phyloP scores from a whole-genome alignment of 1,140 invertebrate species.

The Delia radicum region DNA sequence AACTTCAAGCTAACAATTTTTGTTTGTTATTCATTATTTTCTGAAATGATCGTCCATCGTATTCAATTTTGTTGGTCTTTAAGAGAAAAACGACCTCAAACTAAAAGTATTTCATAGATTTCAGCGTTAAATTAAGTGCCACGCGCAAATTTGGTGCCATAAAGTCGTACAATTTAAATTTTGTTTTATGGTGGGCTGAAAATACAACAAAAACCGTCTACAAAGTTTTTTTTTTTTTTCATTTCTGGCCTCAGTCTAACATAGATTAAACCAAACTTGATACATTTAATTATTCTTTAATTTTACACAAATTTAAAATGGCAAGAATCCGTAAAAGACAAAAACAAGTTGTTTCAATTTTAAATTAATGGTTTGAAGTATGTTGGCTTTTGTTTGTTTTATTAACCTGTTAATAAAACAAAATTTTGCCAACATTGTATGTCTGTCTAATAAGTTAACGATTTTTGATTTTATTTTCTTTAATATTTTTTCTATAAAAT shows the following conservation, averaged over 20 bases:
- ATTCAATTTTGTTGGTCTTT: not conserved
- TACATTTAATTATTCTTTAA: not conserved
- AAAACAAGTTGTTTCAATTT: not conserved
- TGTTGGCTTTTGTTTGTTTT: not conserved
- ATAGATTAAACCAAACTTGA: not conserved
- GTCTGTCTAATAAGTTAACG: too few species aligned
- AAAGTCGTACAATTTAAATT: not conserved
- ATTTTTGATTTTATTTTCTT: not conserved
- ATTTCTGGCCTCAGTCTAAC: not conserved
- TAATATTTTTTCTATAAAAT: not conserved
- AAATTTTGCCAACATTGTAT: too few species aligned
- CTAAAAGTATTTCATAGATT: not conserved
- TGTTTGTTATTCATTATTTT: not conserved
- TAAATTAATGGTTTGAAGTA: not conserved
- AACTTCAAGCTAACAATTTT: not conserved
- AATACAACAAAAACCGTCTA: not conserved
- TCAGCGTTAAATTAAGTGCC: not conserved
- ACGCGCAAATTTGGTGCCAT: not conserved
- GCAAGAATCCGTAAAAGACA: not conserved
- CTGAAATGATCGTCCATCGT: not conserved
- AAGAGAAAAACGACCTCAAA: not conserved
- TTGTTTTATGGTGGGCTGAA: not conserved
- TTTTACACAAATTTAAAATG: too few species aligned
- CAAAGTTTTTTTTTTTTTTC: not conserved
- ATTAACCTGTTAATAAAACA: not conserved